Conservation (phyloP, 2,797 vertebrate genomes). For the Sus cebifrons region DNA sequence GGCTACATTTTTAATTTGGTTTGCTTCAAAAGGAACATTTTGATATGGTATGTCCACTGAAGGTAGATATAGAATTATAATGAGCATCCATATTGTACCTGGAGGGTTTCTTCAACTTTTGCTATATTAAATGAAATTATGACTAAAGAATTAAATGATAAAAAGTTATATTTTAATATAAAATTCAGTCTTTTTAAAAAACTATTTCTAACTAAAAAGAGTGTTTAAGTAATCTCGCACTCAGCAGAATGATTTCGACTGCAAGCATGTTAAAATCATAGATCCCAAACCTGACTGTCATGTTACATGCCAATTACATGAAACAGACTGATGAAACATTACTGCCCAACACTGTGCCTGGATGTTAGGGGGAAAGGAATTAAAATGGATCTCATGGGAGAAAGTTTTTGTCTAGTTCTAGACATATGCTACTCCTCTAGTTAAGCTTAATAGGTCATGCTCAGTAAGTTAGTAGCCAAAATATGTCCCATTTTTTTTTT, state of each 20-base stretch:
- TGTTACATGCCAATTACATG: background rate
- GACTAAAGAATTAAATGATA: background rate
- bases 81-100: background rate
- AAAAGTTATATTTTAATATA: background rate
- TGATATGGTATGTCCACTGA: background rate
- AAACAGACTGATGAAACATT: background rate
- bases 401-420: background rate
- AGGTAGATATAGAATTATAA: background rate
- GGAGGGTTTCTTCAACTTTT: background rate
- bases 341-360: background rate
- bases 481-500: background rate
- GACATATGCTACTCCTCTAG: accelerated
- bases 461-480: background rate
- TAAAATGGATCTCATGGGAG: background rate
- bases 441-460: background rate
- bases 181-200: background rate
- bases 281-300: background rate
- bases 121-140: background rate
- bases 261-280: background rate
- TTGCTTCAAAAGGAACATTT: background rate
- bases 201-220: background rate
- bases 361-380: background rate
- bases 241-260: background rate
- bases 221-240: background rate
- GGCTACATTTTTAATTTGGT: background rate